Evolutionary conservation across 2,888 invertebrate genomes (phyloP).

Genomic region (Magallana nippona): DNA sequence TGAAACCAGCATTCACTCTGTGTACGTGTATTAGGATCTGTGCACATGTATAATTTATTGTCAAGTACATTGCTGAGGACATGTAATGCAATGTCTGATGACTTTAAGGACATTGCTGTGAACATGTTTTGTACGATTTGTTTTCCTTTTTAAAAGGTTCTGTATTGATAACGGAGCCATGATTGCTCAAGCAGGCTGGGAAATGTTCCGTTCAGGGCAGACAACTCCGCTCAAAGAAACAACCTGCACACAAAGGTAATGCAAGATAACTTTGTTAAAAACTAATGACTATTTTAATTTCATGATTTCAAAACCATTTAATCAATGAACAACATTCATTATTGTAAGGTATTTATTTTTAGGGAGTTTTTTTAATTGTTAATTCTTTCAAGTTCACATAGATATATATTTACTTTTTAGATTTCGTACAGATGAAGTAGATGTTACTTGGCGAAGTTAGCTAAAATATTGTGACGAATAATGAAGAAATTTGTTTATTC

Average conservation of each 20-base stretch:
- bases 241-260: conserved; percentile 92
- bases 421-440: conserved; percentile 81
- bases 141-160: conserved; percentile 82
- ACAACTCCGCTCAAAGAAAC: conserved; percentile 90
- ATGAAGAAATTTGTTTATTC: no score
- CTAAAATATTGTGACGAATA: not conserved
- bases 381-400: not conserved
- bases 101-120: no score
- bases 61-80: no score
- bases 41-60: no score
- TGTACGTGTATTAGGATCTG: no score
- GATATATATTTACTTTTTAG: conserved; percentile 76
- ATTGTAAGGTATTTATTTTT: not conserved
- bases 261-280: not conserved
- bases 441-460: conserved; percentile 81
- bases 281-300: not conserved
- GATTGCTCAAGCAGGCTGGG: conserved; percentile 98
- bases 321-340: no score
- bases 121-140: not conserved
- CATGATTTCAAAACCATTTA: no score
- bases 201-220: conserved; percentile 89
- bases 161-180: conserved; percentile 99
- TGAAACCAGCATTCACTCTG: no score
- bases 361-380: not conserved
- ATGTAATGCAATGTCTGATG: not conserved